phyloP scores from a whole-genome alignment of 2,113 vertebrate genomes.

The Notiomystis cincta region DNA sequence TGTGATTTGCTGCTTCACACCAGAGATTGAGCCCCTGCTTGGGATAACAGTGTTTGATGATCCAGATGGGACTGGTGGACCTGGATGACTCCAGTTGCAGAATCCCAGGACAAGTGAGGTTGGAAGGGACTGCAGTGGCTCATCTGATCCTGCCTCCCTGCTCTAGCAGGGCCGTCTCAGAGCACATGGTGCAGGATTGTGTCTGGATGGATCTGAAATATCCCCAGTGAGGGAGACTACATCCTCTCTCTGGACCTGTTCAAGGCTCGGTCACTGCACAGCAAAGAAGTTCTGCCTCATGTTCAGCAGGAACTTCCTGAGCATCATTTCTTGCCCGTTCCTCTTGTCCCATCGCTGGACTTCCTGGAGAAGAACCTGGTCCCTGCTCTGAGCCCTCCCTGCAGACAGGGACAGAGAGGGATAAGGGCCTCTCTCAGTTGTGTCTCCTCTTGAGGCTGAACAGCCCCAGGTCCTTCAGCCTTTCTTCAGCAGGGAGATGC shows the following conservation, averaged over 20 bases:
- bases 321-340: background rate
- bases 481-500: background rate
- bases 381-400: background rate
- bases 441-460: background rate
- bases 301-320: background rate
- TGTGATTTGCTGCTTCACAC: background rate
- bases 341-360: background rate
- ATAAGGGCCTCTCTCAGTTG: background rate
- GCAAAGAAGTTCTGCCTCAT: background rate
- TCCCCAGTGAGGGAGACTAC: background rate
- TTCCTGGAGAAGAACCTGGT: background rate
- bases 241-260: background rate
- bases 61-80: background rate
- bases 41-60: background rate
- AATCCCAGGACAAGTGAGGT: background rate
- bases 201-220: background rate
- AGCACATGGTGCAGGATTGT: background rate
- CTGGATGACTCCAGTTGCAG: background rate
- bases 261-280: rapidly evolving
- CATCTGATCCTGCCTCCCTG: background rate
- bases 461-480: background rate
- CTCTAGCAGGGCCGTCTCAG: background rate
- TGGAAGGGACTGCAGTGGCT: background rate
- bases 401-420: background rate
- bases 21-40: background rate